Percentiles rank a stretch among this genome's conserved stretches.
Evolutionary conservation across 2,113 vertebrate species (phyloP).

Genomic region (Perca fluviatilis): DNA sequence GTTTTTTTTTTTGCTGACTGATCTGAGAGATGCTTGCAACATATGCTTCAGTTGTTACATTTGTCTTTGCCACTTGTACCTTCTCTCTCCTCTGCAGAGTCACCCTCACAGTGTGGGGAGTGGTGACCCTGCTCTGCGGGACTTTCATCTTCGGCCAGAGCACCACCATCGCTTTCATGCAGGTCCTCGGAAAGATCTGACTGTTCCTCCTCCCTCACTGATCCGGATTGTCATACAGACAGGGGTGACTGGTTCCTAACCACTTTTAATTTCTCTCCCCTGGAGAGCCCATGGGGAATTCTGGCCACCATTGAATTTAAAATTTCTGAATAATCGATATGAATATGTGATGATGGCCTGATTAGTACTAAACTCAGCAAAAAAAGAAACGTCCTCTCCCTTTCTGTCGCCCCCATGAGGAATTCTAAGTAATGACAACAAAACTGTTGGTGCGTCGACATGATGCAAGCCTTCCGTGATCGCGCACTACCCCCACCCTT

Average conservation of each 20-base stretch:
- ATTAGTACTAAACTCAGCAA: too few relatives aligned
- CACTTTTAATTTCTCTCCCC: not conserved
- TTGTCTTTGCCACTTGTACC: not conserved
- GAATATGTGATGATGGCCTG: too few relatives aligned
- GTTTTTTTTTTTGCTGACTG: not conserved
- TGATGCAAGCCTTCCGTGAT: too few relatives aligned
- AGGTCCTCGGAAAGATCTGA: slow-evolving; percentile 84
- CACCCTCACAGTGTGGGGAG: slow-evolving; percentile 88
- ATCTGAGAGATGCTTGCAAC: not conserved
- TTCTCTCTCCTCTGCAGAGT: slow-evolving; percentile 78
- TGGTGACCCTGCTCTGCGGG: slow-evolving; percentile 88
- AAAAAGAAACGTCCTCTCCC: too few relatives aligned
- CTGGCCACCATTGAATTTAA: not conserved
- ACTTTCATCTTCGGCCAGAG: slow-evolving; percentile 96
- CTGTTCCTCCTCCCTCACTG: not conserved
- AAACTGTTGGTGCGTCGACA: too few relatives aligned
- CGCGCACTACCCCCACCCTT: too few relatives aligned
- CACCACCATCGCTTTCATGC: slow-evolving; percentile 87
- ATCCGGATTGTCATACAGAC: not conserved
- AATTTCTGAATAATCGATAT: not conserved
- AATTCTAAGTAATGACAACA: too few relatives aligned
- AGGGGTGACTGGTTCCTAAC: not conserved
- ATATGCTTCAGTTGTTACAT: not conserved
- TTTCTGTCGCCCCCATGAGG: too few relatives aligned
- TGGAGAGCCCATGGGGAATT: not conserved